Evolutionary conservation across 2,113 vertebrate genomes (phyloP).

Genomic region (Muscicapa adusta): DNA sequence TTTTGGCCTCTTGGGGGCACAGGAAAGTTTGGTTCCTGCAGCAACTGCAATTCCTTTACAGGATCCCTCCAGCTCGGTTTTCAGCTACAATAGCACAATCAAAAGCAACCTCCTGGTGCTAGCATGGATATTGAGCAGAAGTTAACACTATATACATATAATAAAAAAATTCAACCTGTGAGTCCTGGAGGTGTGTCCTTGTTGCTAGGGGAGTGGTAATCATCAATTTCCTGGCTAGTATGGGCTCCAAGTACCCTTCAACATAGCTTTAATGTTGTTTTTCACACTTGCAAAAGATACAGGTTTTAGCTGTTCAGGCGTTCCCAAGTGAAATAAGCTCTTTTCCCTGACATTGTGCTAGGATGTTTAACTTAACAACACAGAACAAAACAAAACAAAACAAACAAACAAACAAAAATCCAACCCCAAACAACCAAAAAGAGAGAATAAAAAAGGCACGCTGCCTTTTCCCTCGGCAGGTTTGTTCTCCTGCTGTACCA

Average conservation of each 20-base stretch:
- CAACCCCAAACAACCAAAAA: neutral
- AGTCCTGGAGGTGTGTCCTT: neutral
- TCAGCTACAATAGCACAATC: neutral
- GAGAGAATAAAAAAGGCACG: fast-evolving
- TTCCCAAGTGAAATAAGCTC: neutral
- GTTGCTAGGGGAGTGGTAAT: neutral
- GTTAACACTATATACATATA: neutral
- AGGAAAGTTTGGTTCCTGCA: neutral
- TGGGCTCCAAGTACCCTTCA: constrained; percentile 4
- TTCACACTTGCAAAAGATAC: neutral
- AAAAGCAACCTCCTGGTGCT: neutral
- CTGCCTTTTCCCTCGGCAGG: fast-evolving
- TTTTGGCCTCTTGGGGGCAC: neutral
- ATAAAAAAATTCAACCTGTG: neutral
- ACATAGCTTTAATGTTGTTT: neutral
- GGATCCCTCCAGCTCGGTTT: neutral
- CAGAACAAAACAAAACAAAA: neutral
- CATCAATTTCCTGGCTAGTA: constrained; percentile 21
- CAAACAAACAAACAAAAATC: neutral
- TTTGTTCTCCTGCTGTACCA: constrained; percentile 6
- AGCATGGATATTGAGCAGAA: neutral
- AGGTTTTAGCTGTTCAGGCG: neutral
- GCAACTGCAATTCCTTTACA: neutral
- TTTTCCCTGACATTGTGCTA: neutral
- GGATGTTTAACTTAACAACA: neutral